Conservation (phyloP, 2,113 vertebrate genomes). For the Verasper variegatus region DNA sequence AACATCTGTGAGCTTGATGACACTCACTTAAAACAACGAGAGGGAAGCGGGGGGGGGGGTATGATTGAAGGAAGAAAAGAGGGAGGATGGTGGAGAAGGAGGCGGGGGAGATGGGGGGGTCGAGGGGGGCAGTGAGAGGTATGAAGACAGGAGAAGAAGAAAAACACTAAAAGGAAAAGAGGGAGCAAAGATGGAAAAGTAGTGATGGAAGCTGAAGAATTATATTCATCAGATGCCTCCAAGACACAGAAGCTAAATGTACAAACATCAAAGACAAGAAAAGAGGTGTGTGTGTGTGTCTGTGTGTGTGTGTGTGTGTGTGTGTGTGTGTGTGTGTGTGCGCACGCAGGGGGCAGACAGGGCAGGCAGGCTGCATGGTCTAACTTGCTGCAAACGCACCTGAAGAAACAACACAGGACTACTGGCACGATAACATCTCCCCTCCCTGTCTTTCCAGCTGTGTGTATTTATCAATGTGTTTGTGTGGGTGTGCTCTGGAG, state of each 20-base stretch:
- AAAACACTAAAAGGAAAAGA: slow-evolving; percentile 32
- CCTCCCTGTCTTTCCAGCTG: slow-evolving; percentile 45
- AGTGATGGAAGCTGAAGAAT: slow-evolving; percentile 28
- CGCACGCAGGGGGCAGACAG: slow-evolving; percentile 50
- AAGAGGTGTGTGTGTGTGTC: slow-evolving; percentile 14
- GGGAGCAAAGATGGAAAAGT: slow-evolving; percentile 20
- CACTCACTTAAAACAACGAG: slow-evolving; percentile 69
- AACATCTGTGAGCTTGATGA: slow-evolving; percentile 79
- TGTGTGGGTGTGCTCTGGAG: slow-evolving; percentile 6
- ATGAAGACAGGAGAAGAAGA: slow-evolving; percentile 14
- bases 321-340: slow-evolving; percentile 27
- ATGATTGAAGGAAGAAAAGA: slow-evolving; percentile 60
- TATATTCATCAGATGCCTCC: slow-evolving; percentile 50
- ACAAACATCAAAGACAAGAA: slow-evolving; percentile 68
- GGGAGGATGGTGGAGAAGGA: slow-evolving; percentile 12
- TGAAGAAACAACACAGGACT: slow-evolving; percentile 80
- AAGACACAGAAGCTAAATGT: slow-evolving; percentile 62
- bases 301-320: slow-evolving; percentile 26
- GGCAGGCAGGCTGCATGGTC: slow-evolving; percentile 72
- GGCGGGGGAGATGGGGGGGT: neutral
- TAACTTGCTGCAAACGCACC: slow-evolving; percentile 78
- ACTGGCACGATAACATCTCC: slow-evolving; percentile 77
- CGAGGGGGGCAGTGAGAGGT: neutral
- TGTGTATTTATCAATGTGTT: slow-evolving; percentile 4
- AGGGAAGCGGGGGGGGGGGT: slow-evolving; percentile 22